A percentile compares a stretch with the other conserved stretches of the same genome.
phyloP scores from a whole-genome alignment of 2,888 invertebrate species.

The Melikaiella ostensackeni region DNA sequence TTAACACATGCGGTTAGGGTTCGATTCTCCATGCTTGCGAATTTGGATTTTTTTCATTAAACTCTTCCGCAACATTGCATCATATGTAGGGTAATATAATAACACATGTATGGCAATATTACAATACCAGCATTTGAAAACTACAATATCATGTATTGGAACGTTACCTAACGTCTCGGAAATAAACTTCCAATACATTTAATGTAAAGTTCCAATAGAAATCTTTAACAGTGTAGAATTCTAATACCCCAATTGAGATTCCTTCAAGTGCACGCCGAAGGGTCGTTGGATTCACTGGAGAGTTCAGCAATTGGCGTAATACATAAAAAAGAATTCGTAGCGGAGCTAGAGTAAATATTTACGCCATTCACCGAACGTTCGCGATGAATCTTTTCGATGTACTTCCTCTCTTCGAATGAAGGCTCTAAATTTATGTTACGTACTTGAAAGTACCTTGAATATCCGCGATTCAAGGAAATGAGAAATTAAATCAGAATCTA shows the following conservation, averaged over 20 bases:
- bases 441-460: constrained; percentile 23
- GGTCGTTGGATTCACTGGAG: not conserved
- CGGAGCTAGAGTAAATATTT: constrained; percentile 21
- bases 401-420: constrained; percentile 37
- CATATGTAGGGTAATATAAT: too few species aligned
- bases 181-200: too few species aligned
- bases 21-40: too few species aligned
- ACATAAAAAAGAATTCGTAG: not conserved
- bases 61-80: too few species aligned
- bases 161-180: too few species aligned
- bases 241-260: constrained; percentile 10
- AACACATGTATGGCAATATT: too few species aligned
- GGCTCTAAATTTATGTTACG: constrained; percentile 17
- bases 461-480: constrained; percentile 30
- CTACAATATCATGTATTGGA: too few species aligned
- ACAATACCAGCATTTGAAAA: too few species aligned
- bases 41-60: too few species aligned
- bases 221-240: too few species aligned
- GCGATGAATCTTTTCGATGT: constrained; percentile 29
- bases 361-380: constrained; percentile 10
- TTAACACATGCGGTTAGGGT: too few species aligned
- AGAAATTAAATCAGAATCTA: constrained; percentile 35
- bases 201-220: too few species aligned
- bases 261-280: not conserved
- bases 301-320: constrained; percentile 14